A percentile compares a stretch with the other conserved stretches of the same genome.
Conservation (phyloP, 2,797 vertebrate species). For the Argya squamiceps region DNA sequence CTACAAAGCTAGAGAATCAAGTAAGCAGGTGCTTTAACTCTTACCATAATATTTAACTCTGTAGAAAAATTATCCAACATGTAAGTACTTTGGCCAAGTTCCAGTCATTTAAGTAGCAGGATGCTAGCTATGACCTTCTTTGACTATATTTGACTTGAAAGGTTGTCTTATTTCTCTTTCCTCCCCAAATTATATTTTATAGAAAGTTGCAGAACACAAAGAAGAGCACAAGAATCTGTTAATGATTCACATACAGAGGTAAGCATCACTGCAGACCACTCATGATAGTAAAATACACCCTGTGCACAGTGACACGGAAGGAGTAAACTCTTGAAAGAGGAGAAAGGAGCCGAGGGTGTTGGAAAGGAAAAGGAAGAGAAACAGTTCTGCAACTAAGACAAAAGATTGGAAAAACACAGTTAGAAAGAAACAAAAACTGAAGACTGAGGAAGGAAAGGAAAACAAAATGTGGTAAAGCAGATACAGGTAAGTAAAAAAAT, state of each 20-base stretch:
- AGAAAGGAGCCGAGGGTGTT: not conserved
- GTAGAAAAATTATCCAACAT: not conserved
- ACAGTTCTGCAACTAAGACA: not conserved
- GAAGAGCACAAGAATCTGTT: not conserved
- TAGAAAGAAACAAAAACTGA: not conserved
- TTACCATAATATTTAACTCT: not conserved
- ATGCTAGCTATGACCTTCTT: not conserved
- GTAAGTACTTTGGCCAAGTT: not conserved
- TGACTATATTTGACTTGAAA: not conserved
- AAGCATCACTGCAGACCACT: not conserved
- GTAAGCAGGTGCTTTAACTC: not conserved
- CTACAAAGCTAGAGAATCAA: not conserved
- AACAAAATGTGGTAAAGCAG: not conserved
- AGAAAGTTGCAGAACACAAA: not conserved
- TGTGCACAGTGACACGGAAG: not conserved
- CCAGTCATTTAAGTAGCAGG: not conserved
- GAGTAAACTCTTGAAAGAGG: not conserved
- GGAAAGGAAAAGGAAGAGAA: not conserved
- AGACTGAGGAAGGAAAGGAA: not conserved
- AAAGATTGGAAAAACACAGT: not conserved
- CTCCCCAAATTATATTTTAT: not conserved
- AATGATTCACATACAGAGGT: not conserved
- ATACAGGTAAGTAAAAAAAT: not conserved
- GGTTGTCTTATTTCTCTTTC: not conserved
- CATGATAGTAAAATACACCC: not conserved